Percentiles rank a stretch among this genome's conserved stretches.
Conservation (phyloP, 2,888 invertebrate genomes). For the Alitta virens region DNA sequence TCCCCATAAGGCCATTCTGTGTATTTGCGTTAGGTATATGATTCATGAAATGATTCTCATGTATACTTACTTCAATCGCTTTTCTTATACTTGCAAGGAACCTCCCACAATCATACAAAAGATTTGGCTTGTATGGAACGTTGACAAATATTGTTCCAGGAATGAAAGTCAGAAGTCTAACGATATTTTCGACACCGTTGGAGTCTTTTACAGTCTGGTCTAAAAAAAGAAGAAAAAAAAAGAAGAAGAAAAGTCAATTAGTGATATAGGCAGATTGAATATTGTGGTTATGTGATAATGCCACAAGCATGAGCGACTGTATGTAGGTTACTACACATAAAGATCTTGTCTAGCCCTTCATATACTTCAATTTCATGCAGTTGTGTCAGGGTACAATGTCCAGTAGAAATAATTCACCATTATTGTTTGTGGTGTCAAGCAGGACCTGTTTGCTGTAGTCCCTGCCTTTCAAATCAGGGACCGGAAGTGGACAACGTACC, state of each 20-base stretch:
- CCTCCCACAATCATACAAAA: slow-evolving; percentile 73
- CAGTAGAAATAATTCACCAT: slow-evolving; percentile 64
- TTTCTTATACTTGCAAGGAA: slow-evolving; percentile 71
- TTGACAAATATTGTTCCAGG: slow-evolving; percentile 71
- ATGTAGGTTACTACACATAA: too few relatives aligned
- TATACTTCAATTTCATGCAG: too few relatives aligned
- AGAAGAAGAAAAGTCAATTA: too few relatives aligned
- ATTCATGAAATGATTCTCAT: too few relatives aligned
- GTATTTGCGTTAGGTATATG: too few relatives aligned
- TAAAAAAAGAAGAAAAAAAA: background rate
- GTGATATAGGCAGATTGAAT: too few relatives aligned
- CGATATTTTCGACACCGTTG: slow-evolving; percentile 56
- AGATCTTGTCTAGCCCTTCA: too few relatives aligned
- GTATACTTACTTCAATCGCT: slow-evolving; percentile 66
- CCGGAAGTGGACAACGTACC: slow-evolving; percentile 23
- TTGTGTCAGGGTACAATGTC: too few relatives aligned
- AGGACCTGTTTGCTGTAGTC: slow-evolving; percentile 21
- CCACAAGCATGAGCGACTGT: too few relatives aligned
- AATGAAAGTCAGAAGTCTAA: slow-evolving; percentile 74
- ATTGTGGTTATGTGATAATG: too few relatives aligned
- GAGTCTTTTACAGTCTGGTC: background rate
- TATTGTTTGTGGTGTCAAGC: slow-evolving; percentile 1
- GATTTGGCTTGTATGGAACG: slow-evolving; percentile 63
- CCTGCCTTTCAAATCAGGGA: slow-evolving; percentile 22
- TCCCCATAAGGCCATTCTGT: too few relatives aligned